phyloP scores from a whole-genome alignment of 2,113 vertebrate species.

The Hypanus sabinus region DNA sequence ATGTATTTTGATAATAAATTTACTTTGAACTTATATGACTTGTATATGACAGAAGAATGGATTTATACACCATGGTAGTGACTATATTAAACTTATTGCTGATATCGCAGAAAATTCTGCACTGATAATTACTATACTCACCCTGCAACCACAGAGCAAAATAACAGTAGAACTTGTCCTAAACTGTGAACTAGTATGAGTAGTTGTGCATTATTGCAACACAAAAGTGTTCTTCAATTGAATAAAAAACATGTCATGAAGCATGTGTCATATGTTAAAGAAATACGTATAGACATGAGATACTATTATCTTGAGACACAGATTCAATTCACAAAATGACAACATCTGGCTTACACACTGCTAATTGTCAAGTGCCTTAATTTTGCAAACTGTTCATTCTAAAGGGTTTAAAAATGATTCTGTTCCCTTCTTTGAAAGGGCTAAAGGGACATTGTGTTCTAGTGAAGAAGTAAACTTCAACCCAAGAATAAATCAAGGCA shows the following conservation, averaged over 20 bases:
- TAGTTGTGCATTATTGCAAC: background rate
- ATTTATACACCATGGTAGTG: background rate
- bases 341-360: background rate
- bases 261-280: background rate
- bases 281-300: background rate
- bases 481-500: no score
- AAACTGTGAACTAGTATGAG: background rate
- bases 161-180: background rate
- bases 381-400: background rate
- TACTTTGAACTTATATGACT: no score
- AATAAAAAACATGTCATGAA: background rate
- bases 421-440: background rate
- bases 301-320: background rate
- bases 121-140: background rate
- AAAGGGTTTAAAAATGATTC: background rate
- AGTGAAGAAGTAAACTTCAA: no score
- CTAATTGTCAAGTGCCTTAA: background rate
- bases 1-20: no score
- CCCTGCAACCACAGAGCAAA: no score
- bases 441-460: no score
- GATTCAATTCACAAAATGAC: background rate
- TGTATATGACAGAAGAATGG: no score
- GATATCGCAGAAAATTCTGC: background rate
- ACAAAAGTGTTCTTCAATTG: background rate
- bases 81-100: background rate